These are phyloP conservation scores for Elanus axillaris DNA, from an alignment of 2,113 vertebrate genomes.

Conservation along the genomic window DNA sequence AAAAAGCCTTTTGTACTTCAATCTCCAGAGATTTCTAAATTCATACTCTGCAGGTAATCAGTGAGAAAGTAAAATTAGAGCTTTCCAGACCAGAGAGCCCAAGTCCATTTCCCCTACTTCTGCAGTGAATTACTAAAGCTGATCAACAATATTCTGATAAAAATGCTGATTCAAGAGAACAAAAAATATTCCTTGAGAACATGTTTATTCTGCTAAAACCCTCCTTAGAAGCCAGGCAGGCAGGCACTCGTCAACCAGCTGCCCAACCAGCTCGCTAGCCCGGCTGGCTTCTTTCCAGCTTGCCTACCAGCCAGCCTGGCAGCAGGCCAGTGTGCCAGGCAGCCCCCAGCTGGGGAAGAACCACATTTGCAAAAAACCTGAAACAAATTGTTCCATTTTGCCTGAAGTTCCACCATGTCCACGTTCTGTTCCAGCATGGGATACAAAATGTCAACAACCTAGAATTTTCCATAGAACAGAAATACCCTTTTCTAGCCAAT, in stretches of 20 bases:
- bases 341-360: not conserved
- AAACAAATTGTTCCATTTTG: not conserved
- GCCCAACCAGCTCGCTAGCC: not conserved
- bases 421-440: not conserved
- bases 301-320: not conserved
- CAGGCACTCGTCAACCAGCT: not conserved
- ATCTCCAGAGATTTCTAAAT: not conserved
- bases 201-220: not conserved
- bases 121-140: not conserved
- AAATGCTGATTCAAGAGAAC: not conserved
- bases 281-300: not conserved
- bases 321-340: not conserved
- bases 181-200: not conserved
- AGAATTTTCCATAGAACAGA: not conserved
- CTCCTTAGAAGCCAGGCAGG: not conserved
- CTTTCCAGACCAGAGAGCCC: not conserved
- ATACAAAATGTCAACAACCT: not conserved
- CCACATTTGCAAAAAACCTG: not conserved
- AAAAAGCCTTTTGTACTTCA: not conserved
- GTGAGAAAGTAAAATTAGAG: not conserved
- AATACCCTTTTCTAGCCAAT: not conserved
- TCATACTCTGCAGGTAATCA: not conserved
- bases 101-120: not conserved
- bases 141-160: not conserved
- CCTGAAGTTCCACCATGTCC: not conserved